phyloP scores from a whole-genome alignment of 1,140 invertebrate genomes.

The Drosophila grimshawi region DNA sequence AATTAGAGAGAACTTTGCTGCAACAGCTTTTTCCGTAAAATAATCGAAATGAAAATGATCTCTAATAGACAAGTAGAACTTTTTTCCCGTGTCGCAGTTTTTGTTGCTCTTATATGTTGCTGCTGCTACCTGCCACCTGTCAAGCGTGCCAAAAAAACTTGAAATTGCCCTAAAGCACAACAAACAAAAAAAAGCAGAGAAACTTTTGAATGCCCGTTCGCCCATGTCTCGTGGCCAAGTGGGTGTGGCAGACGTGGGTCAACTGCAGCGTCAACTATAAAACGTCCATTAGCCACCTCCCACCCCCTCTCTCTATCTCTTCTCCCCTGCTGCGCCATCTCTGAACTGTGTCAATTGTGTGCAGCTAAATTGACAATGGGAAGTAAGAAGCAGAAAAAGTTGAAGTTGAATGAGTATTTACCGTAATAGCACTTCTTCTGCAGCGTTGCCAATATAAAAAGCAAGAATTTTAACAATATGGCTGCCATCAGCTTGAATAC shows the following conservation, averaged over 20 bases:
- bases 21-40: conserved; percentile 47
- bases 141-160: conserved; percentile 49
- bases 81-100: neutral
- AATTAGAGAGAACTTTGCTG: conserved; percentile 50
- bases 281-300: conserved; percentile 40
- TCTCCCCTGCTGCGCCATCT: conserved; percentile 6
- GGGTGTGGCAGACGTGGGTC: conserved; percentile 43
- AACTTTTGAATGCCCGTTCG: conserved; percentile 17
- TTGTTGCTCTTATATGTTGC: neutral
- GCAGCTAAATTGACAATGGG: conserved; percentile 17
- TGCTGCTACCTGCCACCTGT: conserved; percentile 30
- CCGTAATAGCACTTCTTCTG: no score
- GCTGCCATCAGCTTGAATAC: no score
- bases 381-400: neutral
- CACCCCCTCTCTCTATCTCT: neutral
- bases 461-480: no score
- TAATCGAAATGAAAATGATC: conserved; percentile 56
- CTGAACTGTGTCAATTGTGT: conserved; percentile 39
- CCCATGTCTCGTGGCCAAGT: neutral
- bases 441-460: no score
- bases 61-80: conserved; percentile 29
- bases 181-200: neutral
- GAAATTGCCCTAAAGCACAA: conserved; percentile 62
- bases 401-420: neutral
- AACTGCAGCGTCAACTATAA: conserved; percentile 45